Evolutionary conservation across 2,113 vertebrate genomes (phyloP).

Genomic region (Artemisiospiza belli): DNA sequence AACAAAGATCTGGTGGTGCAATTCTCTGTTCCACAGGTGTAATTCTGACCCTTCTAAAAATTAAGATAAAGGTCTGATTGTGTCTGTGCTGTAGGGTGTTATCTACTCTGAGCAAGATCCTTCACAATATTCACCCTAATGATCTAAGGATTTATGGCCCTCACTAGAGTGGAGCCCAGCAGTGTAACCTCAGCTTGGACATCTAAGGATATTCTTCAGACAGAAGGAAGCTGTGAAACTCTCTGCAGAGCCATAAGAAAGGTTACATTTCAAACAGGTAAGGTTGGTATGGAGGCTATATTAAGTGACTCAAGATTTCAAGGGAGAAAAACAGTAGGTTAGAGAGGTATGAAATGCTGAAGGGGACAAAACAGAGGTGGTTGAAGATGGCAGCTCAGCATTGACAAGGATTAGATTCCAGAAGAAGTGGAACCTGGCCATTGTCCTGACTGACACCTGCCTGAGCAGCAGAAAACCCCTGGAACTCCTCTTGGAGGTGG

Average conservation of each 20-base stretch:
- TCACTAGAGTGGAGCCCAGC: fast-evolving
- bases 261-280: background rate
- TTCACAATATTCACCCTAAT: background rate
- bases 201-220: background rate
- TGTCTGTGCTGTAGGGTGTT: background rate
- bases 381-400: background rate
- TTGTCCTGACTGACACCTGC: background rate
- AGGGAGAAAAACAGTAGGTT: background rate
- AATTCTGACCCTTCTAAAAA: background rate
- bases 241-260: background rate
- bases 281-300: background rate
- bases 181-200: background rate
- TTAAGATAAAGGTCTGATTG: background rate
- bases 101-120: background rate
- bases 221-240: background rate
- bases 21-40: background rate
- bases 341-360: background rate
- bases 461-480: background rate
- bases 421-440: background rate
- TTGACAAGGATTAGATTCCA: background rate
- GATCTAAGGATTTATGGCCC: background rate
- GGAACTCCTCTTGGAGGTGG: background rate
- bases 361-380: background rate
- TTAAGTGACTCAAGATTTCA: background rate
- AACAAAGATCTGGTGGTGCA: background rate